A percentile compares a stretch with the other conserved stretches of the same genome.
phyloP scores from a whole-genome alignment of 2,888 invertebrate species.

The Lycophotia porphyrea region DNA sequence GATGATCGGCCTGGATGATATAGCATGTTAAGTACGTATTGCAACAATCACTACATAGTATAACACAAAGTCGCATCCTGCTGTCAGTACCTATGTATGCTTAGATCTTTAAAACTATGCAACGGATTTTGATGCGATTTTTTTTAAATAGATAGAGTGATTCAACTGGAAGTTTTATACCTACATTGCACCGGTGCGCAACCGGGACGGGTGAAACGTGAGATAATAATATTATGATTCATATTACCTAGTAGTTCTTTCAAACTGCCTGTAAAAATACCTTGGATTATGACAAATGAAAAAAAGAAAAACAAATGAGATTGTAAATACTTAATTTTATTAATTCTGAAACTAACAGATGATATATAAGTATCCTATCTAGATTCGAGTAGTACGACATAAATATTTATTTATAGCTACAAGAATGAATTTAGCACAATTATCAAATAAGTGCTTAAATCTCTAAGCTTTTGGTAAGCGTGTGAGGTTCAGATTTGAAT shows the following conservation, averaged over 20 bases:
- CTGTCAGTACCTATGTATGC: no score
- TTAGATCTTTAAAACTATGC: no score
- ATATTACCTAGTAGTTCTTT: background rate
- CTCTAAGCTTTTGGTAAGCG: slow-evolving; percentile 71
- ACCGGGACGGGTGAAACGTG: no score
- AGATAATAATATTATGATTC: background rate
- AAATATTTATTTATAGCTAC: slow-evolving; percentile 87
- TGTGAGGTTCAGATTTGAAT: slow-evolving; percentile 57
- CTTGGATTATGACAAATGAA: slow-evolving; percentile 22
- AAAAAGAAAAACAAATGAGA: slow-evolving; percentile 76
- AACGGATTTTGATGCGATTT: no score
- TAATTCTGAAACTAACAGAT: slow-evolving; percentile 90
- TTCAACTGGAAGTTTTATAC: no score
- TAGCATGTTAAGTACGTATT: background rate
- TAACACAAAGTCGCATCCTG: no score
- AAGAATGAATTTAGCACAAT: slow-evolving; percentile 87
- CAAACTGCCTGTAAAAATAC: background rate
- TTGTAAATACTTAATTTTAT: slow-evolving; percentile 90
- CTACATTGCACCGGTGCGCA: no score
- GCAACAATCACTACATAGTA: no score
- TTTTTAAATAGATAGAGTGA: no score
- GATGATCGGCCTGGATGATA: background rate
- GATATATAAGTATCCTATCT: slow-evolving; percentile 90
- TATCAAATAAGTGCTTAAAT: slow-evolving; percentile 58
- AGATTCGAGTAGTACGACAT: slow-evolving; percentile 86